phyloP scores from a whole-genome alignment of 2,888 invertebrate species.

The Calliphora vomitoria region DNA sequence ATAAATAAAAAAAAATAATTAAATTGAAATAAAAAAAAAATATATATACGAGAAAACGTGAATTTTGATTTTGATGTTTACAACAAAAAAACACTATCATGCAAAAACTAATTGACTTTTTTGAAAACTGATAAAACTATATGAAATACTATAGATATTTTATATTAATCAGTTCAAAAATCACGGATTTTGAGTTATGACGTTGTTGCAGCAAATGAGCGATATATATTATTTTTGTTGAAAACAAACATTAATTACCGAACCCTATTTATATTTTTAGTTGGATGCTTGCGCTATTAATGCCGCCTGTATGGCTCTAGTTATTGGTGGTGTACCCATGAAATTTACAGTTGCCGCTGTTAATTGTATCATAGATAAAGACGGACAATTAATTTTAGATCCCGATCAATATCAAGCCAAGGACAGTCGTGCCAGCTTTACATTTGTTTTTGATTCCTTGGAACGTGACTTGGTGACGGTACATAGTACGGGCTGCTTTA shows the following conservation, averaged over 20 bases:
- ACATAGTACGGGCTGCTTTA: constrained; percentile 89
- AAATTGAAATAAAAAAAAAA: no score
- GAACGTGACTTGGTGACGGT: constrained; percentile 87
- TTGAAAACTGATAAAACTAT: no score
- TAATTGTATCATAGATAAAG: constrained; percentile 88
- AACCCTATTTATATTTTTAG: constrained; percentile 80
- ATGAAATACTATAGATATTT: no score
- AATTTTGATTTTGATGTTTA: no score
- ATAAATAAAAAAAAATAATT: no score
- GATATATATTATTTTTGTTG: background rate
- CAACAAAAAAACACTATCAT: no score
- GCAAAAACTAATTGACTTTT: no score
- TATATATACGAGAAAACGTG: no score
- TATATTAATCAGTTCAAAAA: no score
- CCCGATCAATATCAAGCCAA: constrained; percentile 86
- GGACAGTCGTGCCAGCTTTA: constrained; percentile 87
- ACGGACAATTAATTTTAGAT: constrained; percentile 87
- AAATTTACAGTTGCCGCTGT: constrained; percentile 92
- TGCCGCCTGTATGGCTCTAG: constrained; percentile 91
- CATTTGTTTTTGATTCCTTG: constrained; percentile 90
- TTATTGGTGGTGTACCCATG: constrained; percentile 94
- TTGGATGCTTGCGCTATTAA: constrained; percentile 92
- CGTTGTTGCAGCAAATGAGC: no score
- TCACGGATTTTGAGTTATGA: no score
- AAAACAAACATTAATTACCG: background rate